phyloP scores from a whole-genome alignment of 2,797 vertebrate species.

The Oreochromis mossambicus region DNA sequence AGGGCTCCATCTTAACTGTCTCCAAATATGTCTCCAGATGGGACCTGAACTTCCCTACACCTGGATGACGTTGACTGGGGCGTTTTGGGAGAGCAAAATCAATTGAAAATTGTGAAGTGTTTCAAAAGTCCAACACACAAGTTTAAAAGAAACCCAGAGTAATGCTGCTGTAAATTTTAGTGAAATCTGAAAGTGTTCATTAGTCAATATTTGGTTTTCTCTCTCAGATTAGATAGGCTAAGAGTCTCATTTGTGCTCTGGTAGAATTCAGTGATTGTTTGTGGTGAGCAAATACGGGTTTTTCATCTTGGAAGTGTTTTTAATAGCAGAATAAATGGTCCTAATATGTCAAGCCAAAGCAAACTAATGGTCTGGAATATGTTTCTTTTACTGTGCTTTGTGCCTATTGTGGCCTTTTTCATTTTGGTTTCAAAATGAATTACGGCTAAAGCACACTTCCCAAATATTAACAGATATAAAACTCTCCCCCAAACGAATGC shows the following conservation, averaged over 20 bases:
- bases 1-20: neutral
- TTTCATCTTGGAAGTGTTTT: slow-evolving; percentile 58
- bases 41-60: slow-evolving; percentile 15
- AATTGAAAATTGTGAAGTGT: slow-evolving; percentile 24
- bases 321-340: slow-evolving; percentile 58
- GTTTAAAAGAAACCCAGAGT: slow-evolving; percentile 7
- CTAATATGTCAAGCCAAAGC: slow-evolving; percentile 61
- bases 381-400: slow-evolving; percentile 49
- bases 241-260: slow-evolving; percentile 37
- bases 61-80: slow-evolving; percentile 13
- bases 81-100: slow-evolving; percentile 12
- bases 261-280: slow-evolving; percentile 48
- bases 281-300: slow-evolving; percentile 35
- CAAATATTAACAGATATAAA: slow-evolving; percentile 61
- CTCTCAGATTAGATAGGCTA: slow-evolving; percentile 40
- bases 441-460: slow-evolving; percentile 58
- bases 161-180: slow-evolving; percentile 51
- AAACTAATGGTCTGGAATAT: slow-evolving; percentile 64
- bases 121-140: neutral
- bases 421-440: slow-evolving; percentile 70
- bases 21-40: slow-evolving; percentile 19
- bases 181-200: slow-evolving; percentile 48
- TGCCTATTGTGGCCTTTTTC: slow-evolving; percentile 66
- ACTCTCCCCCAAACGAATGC: slow-evolving; percentile 36
- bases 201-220: slow-evolving; percentile 62